A percentile compares a stretch with the other conserved stretches of the same genome.
Conservation (phyloP, 2,888 invertebrate species). For the Pseudococcus longispinus region DNA sequence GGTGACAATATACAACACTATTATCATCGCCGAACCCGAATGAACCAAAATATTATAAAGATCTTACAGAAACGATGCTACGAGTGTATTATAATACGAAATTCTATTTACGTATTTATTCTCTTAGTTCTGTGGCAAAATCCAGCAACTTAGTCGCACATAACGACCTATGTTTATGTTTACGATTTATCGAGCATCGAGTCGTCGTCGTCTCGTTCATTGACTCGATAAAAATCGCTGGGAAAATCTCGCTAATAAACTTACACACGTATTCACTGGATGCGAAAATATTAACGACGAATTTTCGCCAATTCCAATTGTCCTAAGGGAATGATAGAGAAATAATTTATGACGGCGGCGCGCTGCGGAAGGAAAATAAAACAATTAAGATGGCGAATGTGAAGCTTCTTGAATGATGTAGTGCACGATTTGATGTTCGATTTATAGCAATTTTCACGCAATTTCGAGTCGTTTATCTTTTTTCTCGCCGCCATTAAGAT, state of each 20-base stretch:
- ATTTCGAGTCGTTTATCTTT: background rate
- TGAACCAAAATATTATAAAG: background rate
- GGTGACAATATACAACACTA: slow-evolving; percentile 7
- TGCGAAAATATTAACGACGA: background rate
- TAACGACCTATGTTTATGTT: background rate
- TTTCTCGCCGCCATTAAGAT: background rate
- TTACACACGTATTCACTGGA: background rate
- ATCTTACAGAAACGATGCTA: background rate
- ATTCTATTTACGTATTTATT: background rate
- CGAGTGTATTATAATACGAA: background rate
- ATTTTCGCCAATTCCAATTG: background rate
- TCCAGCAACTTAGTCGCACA: background rate
- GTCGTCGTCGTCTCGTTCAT: background rate
- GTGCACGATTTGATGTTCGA: background rate
- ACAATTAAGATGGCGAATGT: slow-evolving; percentile 3
- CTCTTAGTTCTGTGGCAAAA: background rate
- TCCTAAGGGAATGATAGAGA: background rate
- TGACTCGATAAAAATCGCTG: background rate
- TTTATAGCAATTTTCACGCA: background rate
- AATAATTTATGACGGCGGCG: background rate
- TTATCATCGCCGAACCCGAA: background rate
- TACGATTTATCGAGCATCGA: background rate
- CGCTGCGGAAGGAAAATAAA: background rate
- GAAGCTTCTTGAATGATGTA: background rate
- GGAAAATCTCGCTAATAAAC: background rate